Base-by-base conservation (phyloP, 2,888 invertebrate genomes). In the Nomada fabriciana region DNA sequence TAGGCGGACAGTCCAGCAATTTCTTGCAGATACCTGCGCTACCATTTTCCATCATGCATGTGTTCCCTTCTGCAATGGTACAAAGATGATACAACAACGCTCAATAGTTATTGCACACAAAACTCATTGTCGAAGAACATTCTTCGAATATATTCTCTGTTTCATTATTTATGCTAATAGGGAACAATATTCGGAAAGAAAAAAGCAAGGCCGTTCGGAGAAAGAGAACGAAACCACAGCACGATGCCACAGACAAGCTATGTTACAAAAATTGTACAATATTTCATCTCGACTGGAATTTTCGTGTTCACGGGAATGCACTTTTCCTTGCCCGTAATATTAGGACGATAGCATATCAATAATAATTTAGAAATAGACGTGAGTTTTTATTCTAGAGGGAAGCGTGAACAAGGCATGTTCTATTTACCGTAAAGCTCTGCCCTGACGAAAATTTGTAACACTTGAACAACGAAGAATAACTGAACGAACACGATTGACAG, bases 11-110 rank as follows among this genome's bases (percentile, higher is more conserved):
- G 0, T 91, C 89, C 0, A 71, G 70, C 23, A 93, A 76, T 72
- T 87, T 90, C 64, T 82, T 90, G 74, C 93, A 93, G 4, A 88
- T 68, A 7, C 93, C 93, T 18, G 53, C 18, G 0, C 53, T 72
- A 4, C 86, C 90, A 59, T 86, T 53, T 43, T 91, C 87, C 61
- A 90, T 36, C 9, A 18, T 59, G 59, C 93, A 90, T 0, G 52
- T n/a, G 29, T 83, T 89, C 0, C 90, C 90, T 80, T 90, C 90
- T 90, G 47, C 29, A 1, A 42, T 25, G 7, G 29, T 23, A 43
- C 10, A 25, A 52, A 68, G 1, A 29, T 4, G 2, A 53, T 10
- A 2, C 11, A 23, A 53, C 23, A 20, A 18, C 57, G 20, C 23
- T 13, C 13, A 4, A 13, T 25, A 2, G 23, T 55, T 20, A 36